These are phyloP conservation scores for Megastigmus dorsalis DNA, from an alignment of 2,888 invertebrate genomes.

Conservation along the genomic window DNA sequence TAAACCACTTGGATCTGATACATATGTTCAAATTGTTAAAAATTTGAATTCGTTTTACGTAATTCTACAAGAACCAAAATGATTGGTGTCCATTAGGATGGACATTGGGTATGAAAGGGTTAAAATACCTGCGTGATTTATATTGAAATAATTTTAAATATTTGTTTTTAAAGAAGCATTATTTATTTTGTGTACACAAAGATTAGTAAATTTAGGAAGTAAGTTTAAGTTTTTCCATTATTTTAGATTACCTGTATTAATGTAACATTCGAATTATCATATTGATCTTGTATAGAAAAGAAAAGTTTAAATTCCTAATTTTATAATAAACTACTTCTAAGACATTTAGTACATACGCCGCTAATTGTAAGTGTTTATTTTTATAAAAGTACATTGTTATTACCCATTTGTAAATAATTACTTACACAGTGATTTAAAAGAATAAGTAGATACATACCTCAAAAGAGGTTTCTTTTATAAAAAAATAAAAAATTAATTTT, in stretches of 20 bases:
- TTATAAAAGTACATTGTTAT: constrained; percentile 1
- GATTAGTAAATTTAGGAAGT: neutral
- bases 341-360: neutral
- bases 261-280: constrained; percentile 16
- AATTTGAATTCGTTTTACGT: too few species aligned
- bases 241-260: constrained; percentile 28
- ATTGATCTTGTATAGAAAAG: neutral
- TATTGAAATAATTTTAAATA: neutral
- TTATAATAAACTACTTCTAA: neutral
- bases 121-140: neutral
- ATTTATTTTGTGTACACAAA: constrained; percentile 23
- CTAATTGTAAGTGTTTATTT: constrained; percentile 14
- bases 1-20: too few species aligned
- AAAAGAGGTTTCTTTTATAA: constrained; percentile 17
- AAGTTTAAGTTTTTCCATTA: constrained; percentile 30
- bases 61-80: too few species aligned
- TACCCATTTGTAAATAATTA: neutral
- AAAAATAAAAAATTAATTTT: constrained; percentile 14
- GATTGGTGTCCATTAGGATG: too few species aligned
- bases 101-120: too few species aligned
- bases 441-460: constrained; percentile 8
- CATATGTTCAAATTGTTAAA: too few species aligned
- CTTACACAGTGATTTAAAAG: neutral
- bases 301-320: constrained; percentile 17
- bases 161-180: neutral